phyloP scores from a whole-genome alignment of 2,113 vertebrate species.

The Tamias sibiricus region DNA sequence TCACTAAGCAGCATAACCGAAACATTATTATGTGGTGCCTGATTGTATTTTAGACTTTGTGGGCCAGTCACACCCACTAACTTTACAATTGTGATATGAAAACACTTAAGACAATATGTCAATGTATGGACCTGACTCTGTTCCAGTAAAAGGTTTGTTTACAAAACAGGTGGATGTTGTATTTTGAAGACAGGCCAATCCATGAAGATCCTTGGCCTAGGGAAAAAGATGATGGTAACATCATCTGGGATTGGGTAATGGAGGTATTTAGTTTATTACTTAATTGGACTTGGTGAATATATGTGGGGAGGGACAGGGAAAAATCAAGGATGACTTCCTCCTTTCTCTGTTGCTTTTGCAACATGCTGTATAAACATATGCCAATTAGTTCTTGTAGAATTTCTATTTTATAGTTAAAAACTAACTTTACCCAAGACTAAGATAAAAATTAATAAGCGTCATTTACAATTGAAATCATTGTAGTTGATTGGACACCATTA shows the following conservation, averaged over 20 bases:
- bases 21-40: neutral
- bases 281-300: neutral
- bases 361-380: neutral
- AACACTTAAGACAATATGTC: neutral
- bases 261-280: neutral
- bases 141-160: neutral
- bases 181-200: neutral
- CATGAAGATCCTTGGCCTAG: neutral
- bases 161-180: neutral
- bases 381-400: neutral
- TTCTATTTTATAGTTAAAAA: neutral
- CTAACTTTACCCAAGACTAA: neutral
- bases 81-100: neutral
- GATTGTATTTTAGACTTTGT: neutral
- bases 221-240: neutral
- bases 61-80: neutral
- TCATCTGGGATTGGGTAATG: neutral
- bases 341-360: neutral
- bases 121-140: neutral
- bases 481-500: neutral
- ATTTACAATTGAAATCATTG: neutral
- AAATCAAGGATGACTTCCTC: neutral
- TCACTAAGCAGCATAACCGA: neutral
- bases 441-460: neutral
- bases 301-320: neutral